Conservation (phyloP, 2,888 invertebrate species). For the Fragum sueziense region DNA sequence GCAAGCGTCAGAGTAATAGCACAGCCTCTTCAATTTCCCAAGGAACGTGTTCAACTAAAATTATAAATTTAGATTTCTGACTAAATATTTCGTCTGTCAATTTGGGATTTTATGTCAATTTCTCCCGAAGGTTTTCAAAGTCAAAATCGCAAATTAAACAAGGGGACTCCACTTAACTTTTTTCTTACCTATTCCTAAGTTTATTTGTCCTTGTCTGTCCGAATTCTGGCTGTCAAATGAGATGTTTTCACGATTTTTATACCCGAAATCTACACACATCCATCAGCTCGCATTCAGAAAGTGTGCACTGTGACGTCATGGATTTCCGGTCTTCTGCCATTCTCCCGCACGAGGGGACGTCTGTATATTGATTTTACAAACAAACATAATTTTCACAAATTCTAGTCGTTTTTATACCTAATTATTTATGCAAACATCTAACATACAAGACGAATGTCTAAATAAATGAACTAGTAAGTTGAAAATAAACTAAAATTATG, state of each 20-base stretch:
- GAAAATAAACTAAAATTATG: background rate
- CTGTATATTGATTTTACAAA: background rate
- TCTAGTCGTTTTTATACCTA: background rate
- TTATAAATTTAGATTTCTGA: background rate
- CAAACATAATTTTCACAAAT: background rate
- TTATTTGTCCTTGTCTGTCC: background rate
- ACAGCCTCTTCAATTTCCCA: background rate
- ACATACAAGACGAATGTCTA: background rate
- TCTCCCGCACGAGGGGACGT: background rate
- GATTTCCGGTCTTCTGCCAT: constrained; percentile 27
- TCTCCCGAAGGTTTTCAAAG: background rate
- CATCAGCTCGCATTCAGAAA: constrained; percentile 33
- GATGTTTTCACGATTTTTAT: background rate
- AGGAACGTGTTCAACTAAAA: background rate
- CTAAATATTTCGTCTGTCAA: background rate
- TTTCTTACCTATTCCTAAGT: background rate
- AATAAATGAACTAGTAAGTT: background rate
- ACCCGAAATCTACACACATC: background rate
- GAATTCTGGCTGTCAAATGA: background rate
- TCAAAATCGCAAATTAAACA: background rate
- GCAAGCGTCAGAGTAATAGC: too few species aligned
- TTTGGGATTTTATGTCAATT: background rate
- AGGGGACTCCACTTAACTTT: too few species aligned
- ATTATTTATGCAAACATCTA: background rate
- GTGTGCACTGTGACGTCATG: constrained; percentile 42